phyloP scores from a whole-genome alignment of 2,797 vertebrate species.

The Rhinichthys osculus region DNA sequence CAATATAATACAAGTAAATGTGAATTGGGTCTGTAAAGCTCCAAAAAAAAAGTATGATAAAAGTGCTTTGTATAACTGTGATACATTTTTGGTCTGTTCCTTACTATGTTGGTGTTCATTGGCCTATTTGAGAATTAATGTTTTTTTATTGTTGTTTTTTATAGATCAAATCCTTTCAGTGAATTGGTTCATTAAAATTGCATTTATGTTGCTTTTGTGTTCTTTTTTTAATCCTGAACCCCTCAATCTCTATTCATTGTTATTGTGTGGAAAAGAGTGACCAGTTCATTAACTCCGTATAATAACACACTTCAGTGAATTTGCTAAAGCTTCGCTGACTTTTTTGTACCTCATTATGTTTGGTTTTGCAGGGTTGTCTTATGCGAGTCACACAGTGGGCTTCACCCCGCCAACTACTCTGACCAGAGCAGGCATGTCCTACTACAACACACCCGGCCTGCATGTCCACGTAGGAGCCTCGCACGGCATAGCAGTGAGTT shows the following conservation, averaged over 20 bases:
- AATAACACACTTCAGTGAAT: neutral
- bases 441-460: slow-evolving; percentile 86
- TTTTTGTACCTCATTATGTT: neutral
- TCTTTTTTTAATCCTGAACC: neutral
- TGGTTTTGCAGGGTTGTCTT: slow-evolving; percentile 81
- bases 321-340: neutral
- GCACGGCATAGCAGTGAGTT: slow-evolving; percentile 86
- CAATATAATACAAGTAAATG: neutral
- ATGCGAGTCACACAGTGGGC: slow-evolving; percentile 86
- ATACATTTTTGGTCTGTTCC: neutral
- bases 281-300: neutral
- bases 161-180: neutral
- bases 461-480: slow-evolving; percentile 86
- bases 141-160: neutral
- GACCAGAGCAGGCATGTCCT: slow-evolving; percentile 88
- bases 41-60: neutral
- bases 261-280: neutral
- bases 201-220: neutral
- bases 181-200: neutral
- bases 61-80: neutral
- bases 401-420: slow-evolving; percentile 87
- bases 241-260: neutral
- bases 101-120: neutral
- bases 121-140: neutral
- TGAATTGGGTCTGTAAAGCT: neutral